Base-by-base conservation (phyloP, 1,140 invertebrate species). In the Rhopalosiphum padi region DNA sequence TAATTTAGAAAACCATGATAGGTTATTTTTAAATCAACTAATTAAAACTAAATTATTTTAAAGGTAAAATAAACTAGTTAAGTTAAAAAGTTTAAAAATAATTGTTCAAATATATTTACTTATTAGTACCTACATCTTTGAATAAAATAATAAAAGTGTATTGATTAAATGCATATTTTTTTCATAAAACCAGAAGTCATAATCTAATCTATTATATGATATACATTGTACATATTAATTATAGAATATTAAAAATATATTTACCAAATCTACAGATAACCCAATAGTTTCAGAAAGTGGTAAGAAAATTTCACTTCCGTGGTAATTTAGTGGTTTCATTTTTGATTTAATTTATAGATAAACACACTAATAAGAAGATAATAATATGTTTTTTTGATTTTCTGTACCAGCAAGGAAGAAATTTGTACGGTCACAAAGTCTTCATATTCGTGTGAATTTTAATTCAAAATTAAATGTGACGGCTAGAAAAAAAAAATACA, bases 191-290 rank as follows among this genome's bases (percentile, higher is more conserved):
- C 21, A 4, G 77, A 83, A 22, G 37, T 25, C 23, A 85, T 85
- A 23, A 23, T 41, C 22, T 41, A 25, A 9, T 83, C 21, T 83
- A 22, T 23, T 37, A 37, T 21, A 41, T 46, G 11, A 11, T 46
- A 46, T 46, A 37, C 7, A 82, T 23, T 43, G 25, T 46, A 30
- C 9, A 48, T 51, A 51, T 51, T 51, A 51, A 46, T 30, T 18
- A 25, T 25, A 43, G 25, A 86, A 18, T 2, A 86, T 43, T 48
- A 77, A 23, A 35, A 30, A 55, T 25, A 51, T 92, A 83, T 43
- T 92, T 83, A 92, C 91, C 68, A 92, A 51, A 92, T 92, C 91
- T 85, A 92, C 68, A 23, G 60, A 83, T 25, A 92, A 46, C 18
- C 91, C 91, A 22, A 92, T 22, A 15, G 1, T 41, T 30, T 22